Percentiles rank a stretch among this genome's conserved stretches.
Conservation (phyloP, 2,888 invertebrate genomes). For the Platypus cylindrus region DNA sequence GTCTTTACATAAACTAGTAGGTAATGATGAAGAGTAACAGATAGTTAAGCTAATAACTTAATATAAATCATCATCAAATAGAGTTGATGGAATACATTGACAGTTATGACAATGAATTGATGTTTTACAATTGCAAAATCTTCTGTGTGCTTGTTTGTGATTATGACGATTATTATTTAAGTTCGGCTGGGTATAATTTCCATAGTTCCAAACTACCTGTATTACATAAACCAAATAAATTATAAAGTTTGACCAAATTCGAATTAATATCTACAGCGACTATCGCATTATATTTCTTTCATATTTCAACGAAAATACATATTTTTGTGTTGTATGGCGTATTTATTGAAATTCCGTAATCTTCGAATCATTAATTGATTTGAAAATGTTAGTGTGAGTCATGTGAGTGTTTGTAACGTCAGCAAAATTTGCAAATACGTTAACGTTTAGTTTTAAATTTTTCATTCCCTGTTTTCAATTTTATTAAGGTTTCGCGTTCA, state of each 20-base stretch:
- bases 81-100: constrained; percentile 16
- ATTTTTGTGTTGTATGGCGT: constrained; percentile 34
- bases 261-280: constrained; percentile 24
- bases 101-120: constrained; percentile 23
- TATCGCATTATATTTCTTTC: constrained; percentile 34
- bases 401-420: no score
- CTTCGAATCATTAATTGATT: no score
- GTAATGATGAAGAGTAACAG: constrained; percentile 33
- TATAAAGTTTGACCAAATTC: constrained; percentile 22
- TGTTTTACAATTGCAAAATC: constrained; percentile 35
- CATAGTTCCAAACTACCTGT: constrained; percentile 31
- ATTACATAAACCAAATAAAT: constrained; percentile 36
- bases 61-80: constrained; percentile 27
- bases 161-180: constrained; percentile 23
- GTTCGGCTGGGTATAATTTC: constrained; percentile 31
- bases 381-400: no score
- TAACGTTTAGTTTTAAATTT: no score
- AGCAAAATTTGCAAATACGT: no score
- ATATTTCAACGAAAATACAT: constrained; percentile 36
- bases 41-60: constrained; percentile 35
- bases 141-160: constrained; percentile 31
- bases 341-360: no score
- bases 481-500: no score
- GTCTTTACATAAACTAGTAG: constrained; percentile 31
- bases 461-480: no score